Evolutionary conservation across 2,797 vertebrate genomes (phyloP), one percentile per base, ranked within the genome.

Genomic region (Siniperca undulata): DNA sequence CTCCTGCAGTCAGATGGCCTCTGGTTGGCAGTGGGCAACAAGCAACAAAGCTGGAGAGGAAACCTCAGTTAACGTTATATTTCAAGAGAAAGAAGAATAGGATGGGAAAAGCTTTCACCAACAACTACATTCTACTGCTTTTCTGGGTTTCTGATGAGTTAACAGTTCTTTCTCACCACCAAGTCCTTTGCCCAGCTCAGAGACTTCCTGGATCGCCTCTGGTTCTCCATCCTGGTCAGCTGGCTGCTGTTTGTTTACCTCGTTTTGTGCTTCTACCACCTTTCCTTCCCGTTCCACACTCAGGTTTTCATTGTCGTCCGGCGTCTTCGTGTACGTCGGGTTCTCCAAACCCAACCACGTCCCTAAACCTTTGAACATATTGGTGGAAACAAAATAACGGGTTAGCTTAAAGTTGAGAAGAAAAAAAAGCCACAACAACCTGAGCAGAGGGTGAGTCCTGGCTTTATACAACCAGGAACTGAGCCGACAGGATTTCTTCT

Each of bases 311-410:
- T 16, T 61, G 36, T 89, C 92, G 5, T 74, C 93, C 1, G 80
- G 50, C 61, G 77, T 66, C 52, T 78, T 78, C 9, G 65, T 17
- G 0, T 56, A 4, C 36, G 85, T n/a, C 70, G 88, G 86, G 53
- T n/a, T 74, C 62, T 95, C 94, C 52, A 94, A 50, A 30, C 95
- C 94, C 80, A 96, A 46, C 95, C 95, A 95, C 72, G 95, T 85
- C 55, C 95, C 93, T 2, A 95, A 88, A 34, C 93, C 79, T 82
- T 79, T 91, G 5, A 96, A 94, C 95, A 96, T 96, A 0, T 40
- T 81, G 40, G 30, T 27, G 0, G 2, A 27, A 42, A 53, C 20
- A 9, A 52, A 66, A 14, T 0, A 8, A 27, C 2, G 0, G 3
- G 53, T 40, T 3, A 9, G 5, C 2, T 8, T 17, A 1, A 30